phyloP scores from a whole-genome alignment of 2,797 vertebrate genomes.

The Erethizon dorsatum region DNA sequence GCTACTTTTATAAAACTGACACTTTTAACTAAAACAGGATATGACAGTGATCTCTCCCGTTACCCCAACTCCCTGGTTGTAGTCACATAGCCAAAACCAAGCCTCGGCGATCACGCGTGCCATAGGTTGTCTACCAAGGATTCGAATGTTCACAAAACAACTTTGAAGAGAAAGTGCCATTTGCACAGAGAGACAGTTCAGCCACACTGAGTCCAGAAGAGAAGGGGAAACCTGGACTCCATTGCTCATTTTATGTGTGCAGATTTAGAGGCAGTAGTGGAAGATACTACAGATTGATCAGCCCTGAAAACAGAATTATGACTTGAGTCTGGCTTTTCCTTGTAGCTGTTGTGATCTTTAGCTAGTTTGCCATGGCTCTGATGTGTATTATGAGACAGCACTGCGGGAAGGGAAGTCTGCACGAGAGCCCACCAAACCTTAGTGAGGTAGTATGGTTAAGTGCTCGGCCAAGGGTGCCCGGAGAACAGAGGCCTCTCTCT shows the following conservation, averaged over 20 bases:
- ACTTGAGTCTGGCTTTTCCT: not conserved
- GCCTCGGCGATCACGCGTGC: fast-evolving
- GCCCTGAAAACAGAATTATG: not conserved
- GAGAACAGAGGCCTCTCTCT: not conserved
- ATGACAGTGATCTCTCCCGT: not conserved
- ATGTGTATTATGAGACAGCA: not conserved
- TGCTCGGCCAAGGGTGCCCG: not conserved
- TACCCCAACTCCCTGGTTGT: not conserved
- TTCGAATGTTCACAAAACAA: not conserved
- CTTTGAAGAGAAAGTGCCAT: not conserved
- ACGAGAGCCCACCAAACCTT: not conserved
- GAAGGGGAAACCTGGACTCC: not conserved
- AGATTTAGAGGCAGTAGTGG: not conserved
- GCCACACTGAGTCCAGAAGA: not conserved
- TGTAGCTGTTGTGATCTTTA: not conserved
- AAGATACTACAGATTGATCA: not conserved
- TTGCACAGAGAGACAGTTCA: not conserved
- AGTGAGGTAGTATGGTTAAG: fast-evolving
- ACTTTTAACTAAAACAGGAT: not conserved
- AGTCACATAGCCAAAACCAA: not conserved
- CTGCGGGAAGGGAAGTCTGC: not conserved
- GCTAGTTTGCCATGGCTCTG: not conserved
- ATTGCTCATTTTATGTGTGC: fast-evolving
- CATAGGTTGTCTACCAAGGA: not conserved
- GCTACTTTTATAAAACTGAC: not conserved